phyloP scores from a whole-genome alignment of 30 jellyfish, hydroid and myxozoan genomes.

The Mastigias papua region DNA sequence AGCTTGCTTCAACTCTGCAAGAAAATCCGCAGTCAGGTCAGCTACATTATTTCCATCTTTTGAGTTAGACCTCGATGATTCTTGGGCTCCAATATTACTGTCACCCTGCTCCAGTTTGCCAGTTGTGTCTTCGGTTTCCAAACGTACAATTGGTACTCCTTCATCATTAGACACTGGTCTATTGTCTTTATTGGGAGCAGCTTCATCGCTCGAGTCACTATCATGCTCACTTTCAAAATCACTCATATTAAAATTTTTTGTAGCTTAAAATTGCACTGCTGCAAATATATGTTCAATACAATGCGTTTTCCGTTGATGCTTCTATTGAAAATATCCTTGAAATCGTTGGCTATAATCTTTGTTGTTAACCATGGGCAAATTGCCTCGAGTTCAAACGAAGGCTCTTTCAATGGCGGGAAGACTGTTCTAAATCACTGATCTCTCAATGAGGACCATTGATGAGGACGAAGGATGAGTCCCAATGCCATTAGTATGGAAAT shows the following conservation, averaged over 20 bases:
- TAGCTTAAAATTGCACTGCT: not conserved
- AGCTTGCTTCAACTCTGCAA: conserved; percentile 56
- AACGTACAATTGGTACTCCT: not conserved
- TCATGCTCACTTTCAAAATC: conserved; percentile 79
- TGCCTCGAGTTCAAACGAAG: not conserved
- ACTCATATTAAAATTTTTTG: conserved; percentile 12
- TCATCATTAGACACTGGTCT: not conserved
- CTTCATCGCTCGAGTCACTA: conserved; percentile 63
- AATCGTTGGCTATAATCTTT: not conserved
- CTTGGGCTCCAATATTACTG: conserved; percentile 5
- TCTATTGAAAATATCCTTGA: too few species aligned
- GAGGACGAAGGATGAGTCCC: too few species aligned
- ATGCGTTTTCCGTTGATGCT: too few species aligned
- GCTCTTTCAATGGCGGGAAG: too few species aligned
- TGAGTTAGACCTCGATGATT: conserved; percentile 7
- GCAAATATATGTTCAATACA: too few species aligned
- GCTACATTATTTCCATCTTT: conserved; percentile 15
- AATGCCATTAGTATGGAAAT: too few species aligned
- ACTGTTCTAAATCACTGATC: too few species aligned
- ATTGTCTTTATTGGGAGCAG: conserved; percentile 39
- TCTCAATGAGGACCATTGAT: too few species aligned
- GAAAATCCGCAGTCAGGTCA: conserved; percentile 36
- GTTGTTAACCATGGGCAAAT: not conserved
- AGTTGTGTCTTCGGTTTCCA: not conserved
- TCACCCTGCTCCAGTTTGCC: not conserved